Base-by-base conservation (phyloP, 37 sponge, comb jelly and placozoan species). In the Beroe forskalii region DNA sequence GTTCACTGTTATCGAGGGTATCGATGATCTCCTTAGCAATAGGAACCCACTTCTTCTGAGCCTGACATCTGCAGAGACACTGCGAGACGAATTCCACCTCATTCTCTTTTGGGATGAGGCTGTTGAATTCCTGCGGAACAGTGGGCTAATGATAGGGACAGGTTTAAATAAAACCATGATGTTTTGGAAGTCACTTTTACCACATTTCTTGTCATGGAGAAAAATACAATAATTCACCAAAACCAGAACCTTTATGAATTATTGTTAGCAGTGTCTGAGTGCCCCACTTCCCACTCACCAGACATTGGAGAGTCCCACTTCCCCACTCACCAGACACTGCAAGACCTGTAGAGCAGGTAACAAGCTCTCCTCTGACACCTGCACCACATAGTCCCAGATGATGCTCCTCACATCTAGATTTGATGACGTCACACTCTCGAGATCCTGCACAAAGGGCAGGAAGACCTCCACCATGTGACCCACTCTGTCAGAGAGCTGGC, bases 401-500 rank as follows among this genome's bases (percentile, higher is more conserved):
- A 69, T 32, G 14, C 9, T 35, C 72, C 32, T 69, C 72, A 69
- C 72, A 1, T 69, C 72, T 2, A 69, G 19, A 32, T 20, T 36
- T 32, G 27, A 9, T 14, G 72, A 69, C 32, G 32, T 32, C 9
- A 69, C 32, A 27, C 14, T 19, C 72, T 69, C 72, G 37, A 69
- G 35, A 32, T 69, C 72, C 32, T 35, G 72, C 17, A 69, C 17
- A 17, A 69, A 69, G 36, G 72, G 72, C 1, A 69, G 72, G 32
- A 32, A 69, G 37, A 69, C 72, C 33, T 69, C 72, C 72, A 69
- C 72, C 2, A 69, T 69, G 72, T 69, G 27, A 6, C 72, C 72
- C 1, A 69, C 32, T 32, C 32, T 69, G 38, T 69, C 72, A 33
- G 27, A 17, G 20, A 33, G 72, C 32, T 69, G 72, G 72, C 72